Base-by-base conservation (phyloP, 1,140 invertebrate species). In the Drosophila albomicans region DNA sequence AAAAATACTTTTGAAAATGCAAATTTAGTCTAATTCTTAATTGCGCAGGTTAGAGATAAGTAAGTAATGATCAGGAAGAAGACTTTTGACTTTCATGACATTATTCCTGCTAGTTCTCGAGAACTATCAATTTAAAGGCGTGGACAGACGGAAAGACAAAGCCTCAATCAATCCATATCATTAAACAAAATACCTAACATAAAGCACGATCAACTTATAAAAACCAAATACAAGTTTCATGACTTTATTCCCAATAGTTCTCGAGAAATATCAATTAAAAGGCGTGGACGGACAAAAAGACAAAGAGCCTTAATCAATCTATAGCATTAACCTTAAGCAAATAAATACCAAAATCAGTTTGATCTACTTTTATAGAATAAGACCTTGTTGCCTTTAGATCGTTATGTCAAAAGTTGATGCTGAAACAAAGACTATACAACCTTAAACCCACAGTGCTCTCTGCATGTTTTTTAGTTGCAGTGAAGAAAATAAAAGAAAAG, bases 401-500 rank as follows among this genome's bases (percentile, higher is more conserved):
- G 20, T 25, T 25, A 25, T 25, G 20, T 7, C 5, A 8, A 6
- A 6, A 32, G 30, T 8, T 32, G 0, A 7, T 8, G 30, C 30
- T 32, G 30, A 6, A 32, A 32, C 30, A 5, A 25, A 25, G 3
- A 25, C 0, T 4, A 25, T 4, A 32, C 0, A 32, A 32, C 0
- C 1, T 0, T 32, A 32, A 10, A 2, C 10, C 35, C 35, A 38
- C 35, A 38, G 35, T 38, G 35, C 41, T n/a, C n/a, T n/a, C n/a
- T 13, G 41, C n/a, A 43, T 41, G 8, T n/a, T 41, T 41, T 41
- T 41, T 41, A 41, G 38, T n/a, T 41, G 38, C 38, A 2, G n/a
- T 41, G 7, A 10, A 1, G n/a, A 8, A 28, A 20, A 54, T 57
- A 43, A 7, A 77, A 65, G 54, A 69, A 51, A 20, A 62, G 51